A percentile compares a stretch with the other conserved stretches of the same genome.
These are phyloP conservation scores for Aphaenogaster floridana DNA, from an alignment of 1,140 invertebrate genomes.

Conservation along the genomic window DNA sequence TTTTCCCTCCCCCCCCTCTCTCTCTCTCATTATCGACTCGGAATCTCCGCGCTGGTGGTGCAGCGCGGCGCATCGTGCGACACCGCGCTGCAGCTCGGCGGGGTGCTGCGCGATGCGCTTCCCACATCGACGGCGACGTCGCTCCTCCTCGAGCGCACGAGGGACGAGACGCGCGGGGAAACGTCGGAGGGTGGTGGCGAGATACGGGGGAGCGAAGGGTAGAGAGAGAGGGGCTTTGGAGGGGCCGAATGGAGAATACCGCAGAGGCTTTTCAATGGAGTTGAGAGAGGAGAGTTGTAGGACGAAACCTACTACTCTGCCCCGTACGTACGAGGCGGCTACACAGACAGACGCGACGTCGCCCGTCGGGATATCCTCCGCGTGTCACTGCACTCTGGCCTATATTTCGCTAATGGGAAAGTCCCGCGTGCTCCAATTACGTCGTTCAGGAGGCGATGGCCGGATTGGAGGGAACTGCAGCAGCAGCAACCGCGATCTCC, in stretches of 20 bases:
- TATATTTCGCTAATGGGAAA: slow-evolving; percentile 69
- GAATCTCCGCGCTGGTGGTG: slow-evolving; percentile 63
- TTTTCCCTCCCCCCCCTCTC: slow-evolving; percentile 18
- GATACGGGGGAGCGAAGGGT: neutral
- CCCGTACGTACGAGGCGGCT: slow-evolving; percentile 36
- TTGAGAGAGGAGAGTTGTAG: slow-evolving; percentile 61
- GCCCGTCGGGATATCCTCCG: slow-evolving; percentile 33
- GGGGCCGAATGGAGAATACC: slow-evolving; percentile 54
- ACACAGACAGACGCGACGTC: slow-evolving; percentile 39
- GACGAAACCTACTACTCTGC: slow-evolving; percentile 53
- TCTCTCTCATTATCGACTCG: slow-evolving; percentile 72
- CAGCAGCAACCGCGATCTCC: slow-evolving; percentile 6
- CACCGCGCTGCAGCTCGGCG: slow-evolving; percentile 16
- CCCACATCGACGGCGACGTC: slow-evolving; percentile 6
- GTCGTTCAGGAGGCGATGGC: slow-evolving; percentile 35
- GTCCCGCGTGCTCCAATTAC: slow-evolving; percentile 63
- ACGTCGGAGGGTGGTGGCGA: neutral
- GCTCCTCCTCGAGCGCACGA: slow-evolving; percentile 11
- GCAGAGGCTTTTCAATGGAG: slow-evolving; percentile 71
- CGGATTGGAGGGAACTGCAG: slow-evolving; percentile 38
- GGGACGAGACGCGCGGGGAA: neutral
- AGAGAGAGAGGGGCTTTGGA: neutral
- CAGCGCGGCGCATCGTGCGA: slow-evolving; percentile 59
- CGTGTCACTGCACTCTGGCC: slow-evolving; percentile 51
- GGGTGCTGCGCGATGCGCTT: slow-evolving; percentile 59